phyloP scores from a whole-genome alignment of 2,113 vertebrate genomes.

The Rallus limicola region DNA sequence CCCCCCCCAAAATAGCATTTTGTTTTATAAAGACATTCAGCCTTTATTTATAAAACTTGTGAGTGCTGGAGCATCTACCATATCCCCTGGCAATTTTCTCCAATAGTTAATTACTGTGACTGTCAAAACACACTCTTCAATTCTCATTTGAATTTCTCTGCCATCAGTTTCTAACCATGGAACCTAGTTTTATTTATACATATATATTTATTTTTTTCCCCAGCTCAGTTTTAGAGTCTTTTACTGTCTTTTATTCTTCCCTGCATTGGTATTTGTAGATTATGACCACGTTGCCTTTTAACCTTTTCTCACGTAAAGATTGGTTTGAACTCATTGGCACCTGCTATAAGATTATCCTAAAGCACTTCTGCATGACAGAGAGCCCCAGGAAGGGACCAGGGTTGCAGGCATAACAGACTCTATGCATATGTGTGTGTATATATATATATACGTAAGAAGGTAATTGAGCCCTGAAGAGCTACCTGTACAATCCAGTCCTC shows the following conservation, averaged over 20 bases:
- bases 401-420: rapidly evolving
- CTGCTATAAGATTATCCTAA: neutral
- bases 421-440: no score
- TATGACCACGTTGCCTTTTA: constrained; percentile 30
- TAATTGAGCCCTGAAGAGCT: neutral
- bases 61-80: constrained; percentile 32
- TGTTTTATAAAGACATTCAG: constrained; percentile 18
- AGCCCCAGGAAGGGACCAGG: neutral
- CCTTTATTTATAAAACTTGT: constrained; percentile 36
- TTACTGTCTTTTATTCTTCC: neutral
- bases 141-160: constrained; percentile 47
- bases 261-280: neutral
- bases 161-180: neutral
- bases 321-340: constrained; percentile 22
- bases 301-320: constrained; percentile 18
- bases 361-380: neutral
- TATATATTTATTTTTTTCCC: neutral
- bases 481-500: neutral
- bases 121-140: constrained; percentile 51
- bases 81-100: constrained; percentile 46
- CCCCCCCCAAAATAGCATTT: neutral
- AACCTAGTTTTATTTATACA: neutral
- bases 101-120: constrained; percentile 56
- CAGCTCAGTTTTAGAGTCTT: constrained; percentile 1
- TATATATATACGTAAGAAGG: neutral